Conservation (phyloP, 2,888 invertebrate species). For the Alviniconcha strummeri region DNA sequence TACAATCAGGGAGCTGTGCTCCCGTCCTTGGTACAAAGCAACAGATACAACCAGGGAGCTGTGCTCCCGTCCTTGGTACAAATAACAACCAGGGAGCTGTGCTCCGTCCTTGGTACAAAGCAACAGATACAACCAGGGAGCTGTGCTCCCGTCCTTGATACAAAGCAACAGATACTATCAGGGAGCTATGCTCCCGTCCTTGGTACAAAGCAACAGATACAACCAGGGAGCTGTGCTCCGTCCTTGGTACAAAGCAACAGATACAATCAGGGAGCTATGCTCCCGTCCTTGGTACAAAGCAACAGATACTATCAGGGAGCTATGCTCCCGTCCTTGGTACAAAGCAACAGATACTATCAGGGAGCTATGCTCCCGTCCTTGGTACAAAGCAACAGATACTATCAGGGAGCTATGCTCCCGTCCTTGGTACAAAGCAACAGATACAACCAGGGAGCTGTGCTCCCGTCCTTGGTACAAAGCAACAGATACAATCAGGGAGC, state of each 20-base stretch:
- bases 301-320: constrained; percentile 39
- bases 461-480: no score
- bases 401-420: constrained; percentile 57
- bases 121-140: constrained; percentile 34
- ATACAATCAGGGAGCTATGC: no score
- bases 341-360: not conserved
- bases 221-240: constrained; percentile 56
- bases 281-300: no score
- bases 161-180: not conserved
- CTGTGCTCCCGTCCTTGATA: constrained; percentile 55
- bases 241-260: constrained; percentile 41
- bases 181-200: no score
- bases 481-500: constrained; percentile 39
- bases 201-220: no score
- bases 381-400: no score
- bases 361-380: no score
- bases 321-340: constrained; percentile 53
- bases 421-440: constrained; percentile 41
- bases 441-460: no score
- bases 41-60: constrained; percentile 39
- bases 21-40: no score
- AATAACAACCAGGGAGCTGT: no score
- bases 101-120: no score
- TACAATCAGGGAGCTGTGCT: no score
- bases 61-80: constrained; percentile 54